Base-by-base conservation (phyloP, 2,113 vertebrate species). In the Mohoua ochrocephala region DNA sequence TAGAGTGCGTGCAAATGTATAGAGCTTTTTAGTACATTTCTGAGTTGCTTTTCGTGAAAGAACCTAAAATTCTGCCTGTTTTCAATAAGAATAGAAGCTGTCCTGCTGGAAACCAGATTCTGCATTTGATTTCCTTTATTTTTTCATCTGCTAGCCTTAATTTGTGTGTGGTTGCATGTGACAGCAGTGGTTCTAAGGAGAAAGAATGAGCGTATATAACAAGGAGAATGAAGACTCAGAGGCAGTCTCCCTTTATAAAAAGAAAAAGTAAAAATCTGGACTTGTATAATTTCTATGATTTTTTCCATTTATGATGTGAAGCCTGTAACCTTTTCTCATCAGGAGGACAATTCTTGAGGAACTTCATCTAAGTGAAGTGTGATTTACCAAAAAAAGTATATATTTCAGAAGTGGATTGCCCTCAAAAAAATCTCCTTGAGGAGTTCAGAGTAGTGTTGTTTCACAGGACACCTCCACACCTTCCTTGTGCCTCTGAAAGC, bases 61-160 rank as follows among this genome's bases (percentile, higher is more conserved):
- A 69, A 89, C 7, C 5, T 61, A 31, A 60, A 93, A 85, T 70
- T 73, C 33, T 77, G 15, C 23, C 44, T 65, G 10, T 42, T 91
- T 82, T 78, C 54, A 61, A 3, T 60, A 78, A 45, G 16, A 86
- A 74, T 50, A 77, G 26, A 78, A 50, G 11, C 59, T 76, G 7
- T 85, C 31, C 47, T 83, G 10, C 68, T 78, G 44, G 57, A 89
- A 92, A 91, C 7, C 17, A 89, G 24, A 52, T 85, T 84, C 60
- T 87, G 9, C 33, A 42, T 86, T 91, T 83, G 12, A 53, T 86
- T 93, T 95, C 37, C 31, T 54, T 53, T 56, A 65, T 67, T 74
- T n/a, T 96, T 95, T 91, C 33, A 65, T 89, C 47, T 77, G 37
- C 20, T 94, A 83, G 37, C 35, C 42, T 89, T 87, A 83, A 87